These are phyloP conservation scores for Drosophila oshimai DNA, from an alignment of 1,140 invertebrate species.

Conservation along the genomic window DNA sequence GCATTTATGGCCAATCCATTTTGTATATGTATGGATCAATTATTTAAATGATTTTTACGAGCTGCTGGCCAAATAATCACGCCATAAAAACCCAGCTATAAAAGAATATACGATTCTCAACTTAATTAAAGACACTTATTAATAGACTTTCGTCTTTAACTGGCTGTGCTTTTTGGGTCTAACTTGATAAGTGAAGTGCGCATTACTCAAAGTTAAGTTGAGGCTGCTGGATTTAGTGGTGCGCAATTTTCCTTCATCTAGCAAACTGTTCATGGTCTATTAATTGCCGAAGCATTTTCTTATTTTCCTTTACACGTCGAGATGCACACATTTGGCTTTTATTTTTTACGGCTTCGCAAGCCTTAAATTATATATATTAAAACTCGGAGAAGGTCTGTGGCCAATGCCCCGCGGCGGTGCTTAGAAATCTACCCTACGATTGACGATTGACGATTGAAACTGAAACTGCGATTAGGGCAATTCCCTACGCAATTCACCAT, in stretches of 20 bases:
- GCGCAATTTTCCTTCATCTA: conserved; percentile 46
- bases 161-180: conserved; percentile 1
- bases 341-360: conserved; percentile 27
- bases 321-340: conserved; percentile 21
- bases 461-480: not conserved
- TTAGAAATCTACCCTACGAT: conserved; percentile 12
- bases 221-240: conserved; percentile 32
- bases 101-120: not conserved
- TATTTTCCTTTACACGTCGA: conserved; percentile 55
- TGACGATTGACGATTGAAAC: conserved; percentile 25
- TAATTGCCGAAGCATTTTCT: conserved; percentile 48
- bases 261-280: conserved; percentile 71
- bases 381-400: conserved; percentile 3
- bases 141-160: not conserved
- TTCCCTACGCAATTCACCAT: not conserved
- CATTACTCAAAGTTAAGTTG: conserved; percentile 21
- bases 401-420: not conserved
- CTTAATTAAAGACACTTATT: not conserved
- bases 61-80: not conserved
- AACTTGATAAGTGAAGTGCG: conserved; percentile 40
- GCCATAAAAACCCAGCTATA: not conserved
- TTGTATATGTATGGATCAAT: not conserved
- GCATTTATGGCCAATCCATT: not conserved
- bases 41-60: not conserved
- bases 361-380: conserved; percentile 15